Percentiles rank a stretch among this genome's conserved stretches.
phyloP scores from a whole-genome alignment of 1,140 invertebrate species.

The Drosophila kanapiae region DNA sequence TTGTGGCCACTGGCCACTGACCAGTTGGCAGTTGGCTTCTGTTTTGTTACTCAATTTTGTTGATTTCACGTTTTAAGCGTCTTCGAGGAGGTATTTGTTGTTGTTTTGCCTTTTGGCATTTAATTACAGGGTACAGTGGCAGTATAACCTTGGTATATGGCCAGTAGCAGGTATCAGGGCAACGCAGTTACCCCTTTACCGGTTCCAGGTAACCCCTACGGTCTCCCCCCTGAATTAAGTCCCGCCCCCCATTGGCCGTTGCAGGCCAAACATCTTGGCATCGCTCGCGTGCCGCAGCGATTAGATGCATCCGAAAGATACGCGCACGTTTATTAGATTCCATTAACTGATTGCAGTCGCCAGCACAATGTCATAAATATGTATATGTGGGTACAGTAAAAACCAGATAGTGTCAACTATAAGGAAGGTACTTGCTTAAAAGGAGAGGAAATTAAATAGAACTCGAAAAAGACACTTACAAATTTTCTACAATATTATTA shows the following conservation, averaged over 20 bases:
- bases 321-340: slow-evolving; percentile 78
- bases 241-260: background rate
- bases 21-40: slow-evolving; percentile 47
- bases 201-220: background rate
- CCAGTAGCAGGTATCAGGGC: slow-evolving; percentile 36
- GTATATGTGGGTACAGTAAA: slow-evolving; percentile 20
- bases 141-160: slow-evolving; percentile 60
- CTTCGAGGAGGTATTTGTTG: slow-evolving; percentile 3
- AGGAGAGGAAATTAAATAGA: too few species aligned
- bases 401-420: background rate
- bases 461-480: too few species aligned
- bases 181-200: slow-evolving; percentile 15
- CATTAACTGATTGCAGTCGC: slow-evolving; percentile 71
- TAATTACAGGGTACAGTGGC: slow-evolving; percentile 67
- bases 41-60: slow-evolving; percentile 53
- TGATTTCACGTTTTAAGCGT: slow-evolving; percentile 16
- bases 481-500: too few species aligned
- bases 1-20: slow-evolving; percentile 6
- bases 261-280: slow-evolving; percentile 36
- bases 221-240: background rate
- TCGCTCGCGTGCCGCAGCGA: slow-evolving; percentile 63
- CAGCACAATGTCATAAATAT: slow-evolving; percentile 36
- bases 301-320: slow-evolving; percentile 77
- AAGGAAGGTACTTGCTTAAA: too few species aligned
- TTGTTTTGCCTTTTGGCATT: slow-evolving; percentile 45